These are phyloP conservation scores for Pitta sordida DNA, from an alignment of 2,113 vertebrate species.

Conservation along the genomic window DNA sequence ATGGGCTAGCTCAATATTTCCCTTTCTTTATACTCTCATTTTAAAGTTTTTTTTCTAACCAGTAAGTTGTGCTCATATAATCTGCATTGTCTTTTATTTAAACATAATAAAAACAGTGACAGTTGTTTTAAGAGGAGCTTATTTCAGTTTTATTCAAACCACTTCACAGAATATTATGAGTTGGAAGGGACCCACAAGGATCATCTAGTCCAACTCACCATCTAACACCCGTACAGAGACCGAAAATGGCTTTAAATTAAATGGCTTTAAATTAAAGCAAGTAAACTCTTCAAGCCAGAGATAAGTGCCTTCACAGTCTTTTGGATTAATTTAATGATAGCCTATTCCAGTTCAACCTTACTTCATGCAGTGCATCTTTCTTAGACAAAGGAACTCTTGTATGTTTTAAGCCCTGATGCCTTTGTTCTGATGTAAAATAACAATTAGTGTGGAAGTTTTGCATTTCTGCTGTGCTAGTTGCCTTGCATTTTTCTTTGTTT, in stretches of 20 bases:
- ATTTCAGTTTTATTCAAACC: neutral
- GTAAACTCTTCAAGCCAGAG: neutral
- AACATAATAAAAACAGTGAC: neutral
- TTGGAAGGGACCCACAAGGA: too few species aligned
- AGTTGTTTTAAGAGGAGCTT: neutral
- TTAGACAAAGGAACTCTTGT: neutral
- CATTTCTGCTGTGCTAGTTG: neutral
- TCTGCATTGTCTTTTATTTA: neutral
- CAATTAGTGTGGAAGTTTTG: neutral
- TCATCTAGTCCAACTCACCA: too few species aligned
- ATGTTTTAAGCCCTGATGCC: neutral
- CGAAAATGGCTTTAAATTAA: too few species aligned
- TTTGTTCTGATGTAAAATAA: neutral
- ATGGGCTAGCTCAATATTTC: neutral
- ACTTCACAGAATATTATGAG: too few species aligned
- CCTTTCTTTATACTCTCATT: neutral
- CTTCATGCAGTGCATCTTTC: neutral
- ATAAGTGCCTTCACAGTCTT: neutral
- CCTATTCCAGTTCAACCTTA: neutral
- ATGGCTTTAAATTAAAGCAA: neutral
- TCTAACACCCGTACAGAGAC: too few species aligned
- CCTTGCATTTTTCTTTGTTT: neutral
- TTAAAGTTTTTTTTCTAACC: neutral
- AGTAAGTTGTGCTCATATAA: neutral
- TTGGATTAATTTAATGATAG: neutral